Evolutionary conservation across 2,797 vertebrate genomes (phyloP), one percentile per base, ranked within the genome.

Genomic region (Bradypus variegatus): DNA sequence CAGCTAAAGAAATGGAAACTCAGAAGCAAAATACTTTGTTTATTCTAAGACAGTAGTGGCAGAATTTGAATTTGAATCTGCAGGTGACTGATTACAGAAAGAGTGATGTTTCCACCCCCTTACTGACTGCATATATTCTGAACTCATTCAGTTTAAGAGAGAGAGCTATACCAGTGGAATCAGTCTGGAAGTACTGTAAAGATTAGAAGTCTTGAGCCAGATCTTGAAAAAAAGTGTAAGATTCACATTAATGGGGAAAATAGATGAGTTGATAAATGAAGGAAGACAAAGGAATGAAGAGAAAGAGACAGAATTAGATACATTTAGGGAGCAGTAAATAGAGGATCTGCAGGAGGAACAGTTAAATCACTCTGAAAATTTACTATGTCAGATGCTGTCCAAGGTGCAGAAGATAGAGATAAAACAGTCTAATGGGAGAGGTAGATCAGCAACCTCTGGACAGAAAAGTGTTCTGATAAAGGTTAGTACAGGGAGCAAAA

Each of bases 61-160:
- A 90, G 64, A 93, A 91, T 0, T 60, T 65, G 62, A 82, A 73
- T 80, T 8, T 82, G 38, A 91, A 88, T n/a, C 62, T 86, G 78
- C 25, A 78, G n/a, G 53, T 86, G 60, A 88, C 38, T 67, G 64
- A 92, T 19, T 70, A 93, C 36, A 82, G 89, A 93, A 45, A 45
- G 41, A 90, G 33, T 41, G 21, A 45, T 36, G 21, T 62, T 50
- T 83, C 45, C 50, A 9, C 10, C 45, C 69, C 18, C 41, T 65
- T 78, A 14, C n/a, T 78, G 64, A 86, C 13, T 83, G 50, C 25
- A 73, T 58, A 31, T 36, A 79, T 60, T 90, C 36, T 91, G 50
- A 67, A 14, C 48, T 91, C 16, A 55, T 50, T 91, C 64, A 84
- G 36, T 21, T 33, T 5, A 31, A 80, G 33, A 80, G 33, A 62